These are phyloP conservation scores for Tigriopus californicus DNA, from an alignment of 2,888 invertebrate species.

Conservation along the genomic window DNA sequence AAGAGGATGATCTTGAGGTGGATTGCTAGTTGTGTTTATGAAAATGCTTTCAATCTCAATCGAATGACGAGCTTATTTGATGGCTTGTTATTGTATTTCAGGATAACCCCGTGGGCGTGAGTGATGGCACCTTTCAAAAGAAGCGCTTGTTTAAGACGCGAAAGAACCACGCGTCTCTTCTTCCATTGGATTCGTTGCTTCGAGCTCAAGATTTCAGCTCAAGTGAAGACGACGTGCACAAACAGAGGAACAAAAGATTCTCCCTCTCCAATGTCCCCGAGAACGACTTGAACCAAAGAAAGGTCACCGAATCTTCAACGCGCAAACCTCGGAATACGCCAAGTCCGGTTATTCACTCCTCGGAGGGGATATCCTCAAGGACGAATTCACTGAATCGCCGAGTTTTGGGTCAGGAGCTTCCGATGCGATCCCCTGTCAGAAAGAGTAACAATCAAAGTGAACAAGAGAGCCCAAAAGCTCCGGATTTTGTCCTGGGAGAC, in stretches of 20 bases:
- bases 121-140: slow-evolving; percentile 34
- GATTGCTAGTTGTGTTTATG: slow-evolving; percentile 15
- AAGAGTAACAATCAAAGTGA: too few relatives aligned
- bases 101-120: slow-evolving; percentile 35
- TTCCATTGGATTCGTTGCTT: slow-evolving; percentile 32
- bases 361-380: too few relatives aligned
- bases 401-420: too few relatives aligned
- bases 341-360: too few relatives aligned
- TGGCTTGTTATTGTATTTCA: slow-evolving; percentile 22
- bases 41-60: slow-evolving; percentile 18
- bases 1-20: too few relatives aligned
- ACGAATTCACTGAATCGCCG: too few relatives aligned
- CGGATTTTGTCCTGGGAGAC: too few relatives aligned
- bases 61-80: background rate
- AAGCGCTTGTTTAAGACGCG: slow-evolving; percentile 31
- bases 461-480: too few relatives aligned
- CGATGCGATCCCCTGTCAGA: too few relatives aligned
- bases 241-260: too few relatives aligned
- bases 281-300: background rate
- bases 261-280: background rate
- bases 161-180: slow-evolving; percentile 31
- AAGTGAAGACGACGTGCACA: background rate
- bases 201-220: slow-evolving; percentile 28
- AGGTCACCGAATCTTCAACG: background rate
- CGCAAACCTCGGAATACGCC: background rate